Evolutionary conservation across 1,140 invertebrate species (phyloP).

Genomic region (Chrysopa pallens): DNA sequence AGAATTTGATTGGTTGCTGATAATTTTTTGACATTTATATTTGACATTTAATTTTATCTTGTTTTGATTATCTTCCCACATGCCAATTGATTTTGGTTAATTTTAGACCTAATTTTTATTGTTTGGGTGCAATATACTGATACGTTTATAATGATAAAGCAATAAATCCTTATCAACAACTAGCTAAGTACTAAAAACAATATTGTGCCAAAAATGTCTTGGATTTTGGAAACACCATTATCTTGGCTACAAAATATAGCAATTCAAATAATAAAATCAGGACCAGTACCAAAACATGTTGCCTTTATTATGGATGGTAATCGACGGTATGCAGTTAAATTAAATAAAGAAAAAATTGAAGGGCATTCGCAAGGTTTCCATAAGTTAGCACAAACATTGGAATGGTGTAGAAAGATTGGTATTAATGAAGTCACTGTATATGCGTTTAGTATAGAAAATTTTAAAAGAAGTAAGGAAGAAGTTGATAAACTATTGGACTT

Average conservation of each 20-base stretch:
- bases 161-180: no score
- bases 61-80: no score
- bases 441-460: conserved; percentile 99
- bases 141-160: no score
- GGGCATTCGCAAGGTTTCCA: conserved; percentile 91
- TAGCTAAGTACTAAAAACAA: not conserved
- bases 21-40: no score
- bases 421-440: conserved; percentile 90
- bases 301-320: conserved; percentile 99
- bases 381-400: conserved; percentile 84
- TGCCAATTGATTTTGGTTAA: no score
- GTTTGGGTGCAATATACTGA: no score
- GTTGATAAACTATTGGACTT: conserved; percentile 79
- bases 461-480: conserved; percentile 84
- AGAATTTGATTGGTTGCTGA: no score
- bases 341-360: conserved; percentile 51
- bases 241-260: conserved; percentile 59
- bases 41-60: no score
- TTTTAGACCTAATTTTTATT: no score
- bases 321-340: conserved; percentile 77
- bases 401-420: conserved; percentile 64
- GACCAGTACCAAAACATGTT: conserved; percentile 74
- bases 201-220: conserved; percentile 38
- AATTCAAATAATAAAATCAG: conserved; percentile 62
- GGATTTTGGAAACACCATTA: conserved; percentile 57